These are phyloP conservation scores for Disparrhopalites patrizii DNA, from an alignment of 2,888 invertebrate species.

Conservation along the genomic window DNA sequence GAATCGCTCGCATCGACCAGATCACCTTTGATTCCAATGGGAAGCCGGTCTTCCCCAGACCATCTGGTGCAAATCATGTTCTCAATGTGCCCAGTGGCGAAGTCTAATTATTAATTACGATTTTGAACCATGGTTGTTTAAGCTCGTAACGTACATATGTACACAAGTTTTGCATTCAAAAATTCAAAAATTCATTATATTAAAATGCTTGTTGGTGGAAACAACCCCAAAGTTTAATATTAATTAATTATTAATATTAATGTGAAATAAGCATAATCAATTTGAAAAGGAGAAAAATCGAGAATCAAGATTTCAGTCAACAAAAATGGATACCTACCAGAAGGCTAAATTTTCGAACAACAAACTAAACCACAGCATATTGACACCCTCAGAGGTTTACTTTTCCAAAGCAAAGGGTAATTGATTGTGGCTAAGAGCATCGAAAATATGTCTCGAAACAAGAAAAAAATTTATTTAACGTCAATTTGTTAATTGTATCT, in stretches of 20 bases:
- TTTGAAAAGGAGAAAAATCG: not conserved
- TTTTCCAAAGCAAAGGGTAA: no score
- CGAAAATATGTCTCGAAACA: no score
- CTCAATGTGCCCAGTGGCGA: constrained; percentile 25
- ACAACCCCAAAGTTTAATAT: not conserved
- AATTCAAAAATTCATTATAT: constrained; percentile 60
- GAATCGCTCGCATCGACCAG: constrained; percentile 37
- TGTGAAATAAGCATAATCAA: not conserved
- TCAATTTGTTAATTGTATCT: no score
- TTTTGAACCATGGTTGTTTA: not conserved
- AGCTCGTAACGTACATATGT: constrained; percentile 60
- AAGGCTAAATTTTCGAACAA: no score
- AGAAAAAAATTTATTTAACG: no score
- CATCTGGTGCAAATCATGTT: constrained; percentile 25
- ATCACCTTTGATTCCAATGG: constrained; percentile 31
- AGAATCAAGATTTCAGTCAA: no score
- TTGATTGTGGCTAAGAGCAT: no score
- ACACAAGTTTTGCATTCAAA: constrained; percentile 65
- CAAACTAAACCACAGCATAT: no score
- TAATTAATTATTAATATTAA: no score
- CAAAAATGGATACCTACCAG: no score
- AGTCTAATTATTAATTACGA: constrained; percentile 7
- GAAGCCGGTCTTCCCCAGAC: constrained; percentile 30
- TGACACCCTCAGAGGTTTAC: no score
- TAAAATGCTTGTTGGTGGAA: not conserved